Base-by-base conservation (phyloP, 2,888 invertebrate genomes). In the Tortricodes alternella region DNA sequence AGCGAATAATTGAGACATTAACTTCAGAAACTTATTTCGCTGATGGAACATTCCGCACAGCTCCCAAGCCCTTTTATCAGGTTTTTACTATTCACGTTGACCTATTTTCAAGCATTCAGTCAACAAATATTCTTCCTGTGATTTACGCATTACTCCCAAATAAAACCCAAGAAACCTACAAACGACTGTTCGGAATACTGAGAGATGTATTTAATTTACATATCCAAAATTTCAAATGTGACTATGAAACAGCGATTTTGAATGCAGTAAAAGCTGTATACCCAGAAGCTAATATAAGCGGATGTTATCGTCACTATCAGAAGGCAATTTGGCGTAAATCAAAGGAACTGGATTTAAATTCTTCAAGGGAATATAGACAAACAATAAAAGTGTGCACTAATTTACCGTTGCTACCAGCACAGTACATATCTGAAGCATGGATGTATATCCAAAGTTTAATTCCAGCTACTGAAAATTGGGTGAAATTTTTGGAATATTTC, bases 401-500 rank as follows among this genome's bases (percentile, higher is more conserved):
- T 39, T 37, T 23, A 39, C 21, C 39, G 23, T 39, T 39, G 39
- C 39, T 39, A 39, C 39, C 39, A 41, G 41, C 41, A 41, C 24
- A 27, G 3, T 41, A 41, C 44, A 18, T 44, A 44, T 29, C 29
- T 44, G 44, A 44, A 44, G 44, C 19, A 43, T 43, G 27, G 27
- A 5, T 21, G 39, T 21, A 39, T 21, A 39, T 39, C 23, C 39
- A 41, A 41, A 41, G 24, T 41, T 24, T 41, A 24, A 11, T 41
- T 24, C 15, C 41, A 15, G 41, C 24, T 2, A 41, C 41, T 41
- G 41, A 41, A 41, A 41, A 23, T 15, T 24, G 23, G 21, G 7
- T 23, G 7, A 39, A 39, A 23, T 39, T 21, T 21, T 1, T 11
- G 39, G 41, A 44, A 18, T 29, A 44, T 44, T 44, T 18, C 4